phyloP scores from a whole-genome alignment of 2,888 invertebrate species.

The Allolobophora icterica region DNA sequence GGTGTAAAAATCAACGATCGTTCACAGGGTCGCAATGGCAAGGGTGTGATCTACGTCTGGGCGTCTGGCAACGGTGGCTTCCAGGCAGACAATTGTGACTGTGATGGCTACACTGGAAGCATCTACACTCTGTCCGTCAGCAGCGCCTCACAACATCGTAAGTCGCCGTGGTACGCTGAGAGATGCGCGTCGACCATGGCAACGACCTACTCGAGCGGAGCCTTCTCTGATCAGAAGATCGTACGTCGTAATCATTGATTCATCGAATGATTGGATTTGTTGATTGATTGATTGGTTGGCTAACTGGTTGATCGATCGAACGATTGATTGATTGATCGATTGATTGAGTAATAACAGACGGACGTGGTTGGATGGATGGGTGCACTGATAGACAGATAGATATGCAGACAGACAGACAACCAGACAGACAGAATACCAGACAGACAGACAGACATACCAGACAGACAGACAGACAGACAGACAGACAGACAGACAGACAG shows the following conservation, averaged over 20 bases:
- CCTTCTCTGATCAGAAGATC: slow-evolving; percentile 83
- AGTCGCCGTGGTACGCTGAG: slow-evolving; percentile 89
- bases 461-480: neutral
- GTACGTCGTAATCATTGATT: slow-evolving; percentile 70
- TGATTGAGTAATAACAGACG: neutral
- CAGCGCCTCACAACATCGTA: slow-evolving; percentile 77
- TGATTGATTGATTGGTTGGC: neutral
- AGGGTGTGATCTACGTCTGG: slow-evolving; percentile 87
- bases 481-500: neutral
- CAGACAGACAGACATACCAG: too few relatives aligned
- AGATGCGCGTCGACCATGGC: slow-evolving; percentile 86
- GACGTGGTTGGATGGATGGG: too few relatives aligned
- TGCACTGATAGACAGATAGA: neutral
- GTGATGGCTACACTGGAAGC: slow-evolving; percentile 85
- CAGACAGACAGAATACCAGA: neutral
- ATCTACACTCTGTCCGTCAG: slow-evolving; percentile 87
- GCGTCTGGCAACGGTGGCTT: slow-evolving; percentile 90
- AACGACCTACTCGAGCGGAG: slow-evolving; percentile 87
- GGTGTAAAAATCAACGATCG: neutral
- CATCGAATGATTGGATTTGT: neutral
- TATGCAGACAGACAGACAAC: neutral
- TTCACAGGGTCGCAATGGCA: slow-evolving; percentile 74
- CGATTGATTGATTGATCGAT: neutral
- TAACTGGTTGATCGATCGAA: neutral
- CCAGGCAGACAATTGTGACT: slow-evolving; percentile 84